Evolutionary conservation across 1,140 invertebrate genomes (phyloP).

Genomic region (Cepaea nemoralis): DNA sequence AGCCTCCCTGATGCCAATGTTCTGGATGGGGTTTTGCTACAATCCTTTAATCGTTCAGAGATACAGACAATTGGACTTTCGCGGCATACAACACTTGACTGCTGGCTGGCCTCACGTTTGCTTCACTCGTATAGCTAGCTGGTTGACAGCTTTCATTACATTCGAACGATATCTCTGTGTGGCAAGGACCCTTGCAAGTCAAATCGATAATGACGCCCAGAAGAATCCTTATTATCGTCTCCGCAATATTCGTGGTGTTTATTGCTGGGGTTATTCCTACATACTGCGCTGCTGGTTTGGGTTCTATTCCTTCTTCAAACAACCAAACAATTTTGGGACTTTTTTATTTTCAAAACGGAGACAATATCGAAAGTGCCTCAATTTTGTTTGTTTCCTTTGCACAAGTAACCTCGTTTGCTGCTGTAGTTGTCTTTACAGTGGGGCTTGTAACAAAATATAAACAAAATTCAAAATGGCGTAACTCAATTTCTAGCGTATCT

Average conservation of each 20-base stretch:
- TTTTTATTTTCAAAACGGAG: neutral
- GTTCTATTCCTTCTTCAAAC: neutral
- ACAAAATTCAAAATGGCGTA: constrained; percentile 32
- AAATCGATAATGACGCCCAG: constrained; percentile 4
- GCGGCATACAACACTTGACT: constrained; percentile 25
- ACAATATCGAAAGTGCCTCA: constrained; percentile 1
- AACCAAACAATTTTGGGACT: neutral
- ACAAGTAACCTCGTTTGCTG: constrained; percentile 9
- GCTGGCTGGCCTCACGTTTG: constrained; percentile 21
- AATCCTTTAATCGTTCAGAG: neutral
- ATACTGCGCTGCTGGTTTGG: neutral
- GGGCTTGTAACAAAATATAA: constrained; percentile 11
- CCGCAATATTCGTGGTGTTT: constrained; percentile 7
- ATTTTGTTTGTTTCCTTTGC: constrained; percentile 25
- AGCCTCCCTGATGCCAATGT: neutral
- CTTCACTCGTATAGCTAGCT: constrained; percentile 31
- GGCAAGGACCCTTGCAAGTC: neutral
- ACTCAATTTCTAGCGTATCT: neutral
- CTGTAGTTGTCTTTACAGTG: constrained; percentile 13
- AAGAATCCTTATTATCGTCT: constrained; percentile 14
- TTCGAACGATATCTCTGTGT: constrained; percentile 38
- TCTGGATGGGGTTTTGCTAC: neutral
- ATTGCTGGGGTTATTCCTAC: constrained; percentile 3
- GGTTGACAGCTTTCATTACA: constrained; percentile 36
- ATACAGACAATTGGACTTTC: neutral